A percentile compares a stretch with the other conserved stretches of the same genome.
phyloP scores from a whole-genome alignment of 2,888 invertebrate genomes.

The Linnaemya tessellans region DNA sequence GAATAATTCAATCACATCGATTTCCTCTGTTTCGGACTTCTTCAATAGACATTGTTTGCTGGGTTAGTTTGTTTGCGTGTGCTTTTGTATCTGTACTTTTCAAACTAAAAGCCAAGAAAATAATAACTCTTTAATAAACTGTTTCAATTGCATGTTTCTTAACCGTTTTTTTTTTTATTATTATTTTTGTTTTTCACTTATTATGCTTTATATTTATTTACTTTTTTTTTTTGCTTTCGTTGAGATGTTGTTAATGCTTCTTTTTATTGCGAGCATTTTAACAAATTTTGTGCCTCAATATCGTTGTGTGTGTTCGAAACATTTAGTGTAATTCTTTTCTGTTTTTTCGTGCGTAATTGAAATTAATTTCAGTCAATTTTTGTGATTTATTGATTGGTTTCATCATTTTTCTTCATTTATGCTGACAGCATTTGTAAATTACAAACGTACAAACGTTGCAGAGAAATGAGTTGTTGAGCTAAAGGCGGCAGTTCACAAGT shows the following conservation, averaged over 20 bases:
- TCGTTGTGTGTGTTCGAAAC: constrained; percentile 61
- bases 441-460: constrained; percentile 41
- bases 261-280: constrained; percentile 50
- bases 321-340: constrained; percentile 59
- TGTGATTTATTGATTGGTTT: constrained; percentile 75
- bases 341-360: constrained; percentile 72
- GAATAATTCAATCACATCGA: no score
- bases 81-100: constrained; percentile 21
- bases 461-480: constrained; percentile 57
- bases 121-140: constrained; percentile 67
- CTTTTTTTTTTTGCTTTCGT: constrained; percentile 6
- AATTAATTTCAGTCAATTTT: constrained; percentile 74
- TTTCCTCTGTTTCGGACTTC: neutral
- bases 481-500: constrained; percentile 53
- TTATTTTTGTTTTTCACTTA: neutral
- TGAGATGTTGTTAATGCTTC: constrained; percentile 44
- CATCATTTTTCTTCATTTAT: constrained; percentile 75
- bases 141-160: constrained; percentile 71
- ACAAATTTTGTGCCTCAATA: constrained; percentile 49
- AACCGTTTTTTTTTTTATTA: constrained; percentile 47
- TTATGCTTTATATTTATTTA: neutral
- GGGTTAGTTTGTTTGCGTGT: constrained; percentile 36
- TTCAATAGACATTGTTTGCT: neutral
- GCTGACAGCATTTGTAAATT: constrained; percentile 73
- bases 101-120: constrained; percentile 52